Conservation (phyloP, 1,140 invertebrate genomes). For the Anoplophora glabripennis region DNA sequence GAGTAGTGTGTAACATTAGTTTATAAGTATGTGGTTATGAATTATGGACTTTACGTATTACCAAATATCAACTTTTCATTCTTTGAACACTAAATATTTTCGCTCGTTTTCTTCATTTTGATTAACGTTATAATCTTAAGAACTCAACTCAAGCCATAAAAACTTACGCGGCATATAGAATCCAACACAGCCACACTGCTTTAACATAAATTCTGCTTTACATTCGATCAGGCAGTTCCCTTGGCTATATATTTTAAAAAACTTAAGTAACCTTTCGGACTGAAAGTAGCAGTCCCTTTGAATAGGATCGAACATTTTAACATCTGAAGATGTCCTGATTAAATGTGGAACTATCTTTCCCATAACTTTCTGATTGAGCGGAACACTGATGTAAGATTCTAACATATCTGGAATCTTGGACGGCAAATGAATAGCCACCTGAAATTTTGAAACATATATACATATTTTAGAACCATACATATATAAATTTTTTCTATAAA, state of each 20-base stretch:
- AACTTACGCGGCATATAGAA: conserved; percentile 48
- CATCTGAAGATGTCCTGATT: conserved; percentile 54
- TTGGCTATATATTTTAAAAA: conserved; percentile 45
- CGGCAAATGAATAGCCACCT: conserved; percentile 23
- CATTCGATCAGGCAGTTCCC: conserved; percentile 50
- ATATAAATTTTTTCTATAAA: too few relatives aligned
- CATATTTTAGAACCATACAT: too few relatives aligned
- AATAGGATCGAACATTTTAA: conserved; percentile 43
- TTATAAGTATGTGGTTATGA: too few relatives aligned
- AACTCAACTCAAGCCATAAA: too few relatives aligned
- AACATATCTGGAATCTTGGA: conserved; percentile 18
- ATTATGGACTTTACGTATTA: too few relatives aligned
- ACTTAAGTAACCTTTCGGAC: conserved; percentile 56
- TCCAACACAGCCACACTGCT: conserved; percentile 43
- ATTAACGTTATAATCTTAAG: too few relatives aligned
- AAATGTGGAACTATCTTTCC: conserved; percentile 54
- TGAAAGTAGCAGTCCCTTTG: conserved; percentile 64
- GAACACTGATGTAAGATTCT: conserved; percentile 52
- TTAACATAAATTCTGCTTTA: conserved; percentile 44
- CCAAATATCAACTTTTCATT: too few relatives aligned
- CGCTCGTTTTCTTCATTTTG: too few relatives aligned
- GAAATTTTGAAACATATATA: conserved; percentile 4
- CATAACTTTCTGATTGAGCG: conserved; percentile 53
- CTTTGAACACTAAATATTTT: too few relatives aligned
- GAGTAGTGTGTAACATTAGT: too few relatives aligned